Percentiles rank a stretch among this genome's conserved stretches.
These are phyloP conservation scores for Acanthosepion lycidas DNA, from an alignment of 2,888 invertebrate species.

Conservation along the genomic window DNA sequence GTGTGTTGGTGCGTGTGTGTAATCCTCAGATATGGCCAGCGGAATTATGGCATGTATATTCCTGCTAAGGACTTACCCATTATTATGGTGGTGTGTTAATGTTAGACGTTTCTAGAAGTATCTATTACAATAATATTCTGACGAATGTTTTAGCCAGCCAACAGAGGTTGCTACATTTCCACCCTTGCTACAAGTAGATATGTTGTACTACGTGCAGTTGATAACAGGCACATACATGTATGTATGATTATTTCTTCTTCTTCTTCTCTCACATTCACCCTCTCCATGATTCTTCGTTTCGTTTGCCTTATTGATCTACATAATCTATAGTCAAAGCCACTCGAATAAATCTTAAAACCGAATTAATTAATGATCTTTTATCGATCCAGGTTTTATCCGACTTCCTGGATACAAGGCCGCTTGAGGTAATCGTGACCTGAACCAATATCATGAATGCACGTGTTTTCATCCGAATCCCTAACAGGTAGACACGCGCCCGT, in stretches of 20 bases:
- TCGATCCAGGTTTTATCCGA: neutral
- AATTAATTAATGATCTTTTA: neutral
- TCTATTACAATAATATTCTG: no score
- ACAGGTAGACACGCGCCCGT: conserved; percentile 22
- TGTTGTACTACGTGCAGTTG: no score
- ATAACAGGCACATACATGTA: neutral
- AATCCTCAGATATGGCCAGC: no score
- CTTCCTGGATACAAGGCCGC: conserved; percentile 7
- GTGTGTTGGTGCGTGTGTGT: no score
- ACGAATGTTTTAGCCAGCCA: no score
- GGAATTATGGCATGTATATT: no score
- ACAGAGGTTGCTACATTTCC: no score
- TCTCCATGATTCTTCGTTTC: neutral
- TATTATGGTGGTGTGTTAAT: no score
- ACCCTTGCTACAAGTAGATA: no score
- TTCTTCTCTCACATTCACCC: neutral
- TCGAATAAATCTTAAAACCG: neutral
- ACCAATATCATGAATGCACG: neutral
- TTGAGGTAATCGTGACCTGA: neutral
- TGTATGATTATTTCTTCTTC: neutral
- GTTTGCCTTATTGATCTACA: neutral
- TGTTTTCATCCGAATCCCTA: conserved; percentile 17
- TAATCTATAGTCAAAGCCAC: neutral
- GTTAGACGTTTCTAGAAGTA: no score
- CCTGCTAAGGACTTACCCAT: no score